A percentile compares a stretch with the other conserved stretches of the same genome.
These are phyloP conservation scores for Meteorus cinctellus DNA, from an alignment of 2,888 invertebrate genomes.

Conservation along the genomic window DNA sequence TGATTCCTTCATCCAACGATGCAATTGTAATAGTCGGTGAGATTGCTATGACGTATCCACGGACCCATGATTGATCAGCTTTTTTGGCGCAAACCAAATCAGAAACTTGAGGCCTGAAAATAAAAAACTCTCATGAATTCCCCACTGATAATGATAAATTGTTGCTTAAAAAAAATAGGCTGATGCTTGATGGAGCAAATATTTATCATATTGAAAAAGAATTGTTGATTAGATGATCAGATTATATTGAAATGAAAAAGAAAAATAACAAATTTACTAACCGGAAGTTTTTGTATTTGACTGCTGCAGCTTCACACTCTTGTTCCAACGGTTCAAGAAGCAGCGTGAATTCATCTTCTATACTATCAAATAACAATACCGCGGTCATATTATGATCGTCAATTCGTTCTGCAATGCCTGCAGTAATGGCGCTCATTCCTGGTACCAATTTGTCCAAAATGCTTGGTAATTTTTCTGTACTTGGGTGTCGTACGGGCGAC, in stretches of 20 bases:
- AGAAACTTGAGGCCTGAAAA: constrained; percentile 55
- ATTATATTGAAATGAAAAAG: no score
- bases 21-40: constrained; percentile 55
- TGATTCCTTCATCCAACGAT: constrained; percentile 59
- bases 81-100: constrained; percentile 61
- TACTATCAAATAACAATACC: neutral
- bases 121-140: neutral
- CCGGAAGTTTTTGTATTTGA: neutral
- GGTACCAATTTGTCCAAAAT: constrained; percentile 31
- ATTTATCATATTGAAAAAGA: no score
- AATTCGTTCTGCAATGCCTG: constrained; percentile 23
- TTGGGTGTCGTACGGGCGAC: neutral
- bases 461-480: constrained; percentile 21
- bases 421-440: neutral
- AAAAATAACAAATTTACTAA: neutral
- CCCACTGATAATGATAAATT: no score
- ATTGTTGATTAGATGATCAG: no score
- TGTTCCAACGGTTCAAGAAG: constrained; percentile 23
- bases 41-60: constrained; percentile 60
- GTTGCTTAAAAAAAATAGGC: no score
- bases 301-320: constrained; percentile 9
- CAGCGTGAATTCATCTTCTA: neutral
- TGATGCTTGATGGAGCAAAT: no score
- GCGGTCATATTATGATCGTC: constrained; percentile 2
- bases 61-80: constrained; percentile 58